A percentile compares a stretch with the other conserved stretches of the same genome.
Evolutionary conservation across 1,140 invertebrate genomes (phyloP).

Genomic region (Rhagoletis zephyria): DNA sequence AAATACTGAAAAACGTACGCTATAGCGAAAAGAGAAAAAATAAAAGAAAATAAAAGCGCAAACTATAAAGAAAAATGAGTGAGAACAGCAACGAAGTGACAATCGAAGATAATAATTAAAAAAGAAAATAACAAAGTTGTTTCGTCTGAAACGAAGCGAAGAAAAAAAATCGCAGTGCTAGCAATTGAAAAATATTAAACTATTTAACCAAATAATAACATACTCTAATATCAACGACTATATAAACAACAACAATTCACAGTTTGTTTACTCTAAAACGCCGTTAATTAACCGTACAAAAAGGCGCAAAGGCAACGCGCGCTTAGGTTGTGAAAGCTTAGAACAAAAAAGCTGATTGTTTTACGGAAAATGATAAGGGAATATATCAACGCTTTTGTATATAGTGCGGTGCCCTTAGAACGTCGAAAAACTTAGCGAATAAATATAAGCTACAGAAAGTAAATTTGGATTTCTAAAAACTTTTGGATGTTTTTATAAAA

Average conservation of each 20-base stretch:
- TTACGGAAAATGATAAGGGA: neutral
- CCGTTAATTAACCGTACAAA: neutral
- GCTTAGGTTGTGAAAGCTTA: conserved; percentile 39
- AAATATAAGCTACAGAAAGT: no score
- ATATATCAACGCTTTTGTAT: no score
- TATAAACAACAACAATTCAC: neutral
- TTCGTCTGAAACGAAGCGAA: neutral
- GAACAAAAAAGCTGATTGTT: conserved; percentile 7
- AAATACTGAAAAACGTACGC: neutral
- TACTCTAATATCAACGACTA: neutral
- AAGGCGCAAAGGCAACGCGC: neutral
- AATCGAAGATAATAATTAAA: conserved; percentile 15
- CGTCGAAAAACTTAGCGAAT: no score
- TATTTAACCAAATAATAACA: neutral
- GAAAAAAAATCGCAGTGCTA: neutral
- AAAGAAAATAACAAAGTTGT: neutral
- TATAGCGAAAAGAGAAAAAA: neutral
- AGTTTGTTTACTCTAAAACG: neutral
- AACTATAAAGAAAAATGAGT: conserved; percentile 16
- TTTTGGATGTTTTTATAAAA: no score
- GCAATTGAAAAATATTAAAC: neutral
- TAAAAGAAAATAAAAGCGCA: neutral
- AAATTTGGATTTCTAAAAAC: no score
- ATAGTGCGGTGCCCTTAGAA: no score
- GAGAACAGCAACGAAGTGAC: conserved; percentile 38